Evolutionary conservation across 1,140 invertebrate genomes (phyloP).

Genomic region (Sipha flava): DNA sequence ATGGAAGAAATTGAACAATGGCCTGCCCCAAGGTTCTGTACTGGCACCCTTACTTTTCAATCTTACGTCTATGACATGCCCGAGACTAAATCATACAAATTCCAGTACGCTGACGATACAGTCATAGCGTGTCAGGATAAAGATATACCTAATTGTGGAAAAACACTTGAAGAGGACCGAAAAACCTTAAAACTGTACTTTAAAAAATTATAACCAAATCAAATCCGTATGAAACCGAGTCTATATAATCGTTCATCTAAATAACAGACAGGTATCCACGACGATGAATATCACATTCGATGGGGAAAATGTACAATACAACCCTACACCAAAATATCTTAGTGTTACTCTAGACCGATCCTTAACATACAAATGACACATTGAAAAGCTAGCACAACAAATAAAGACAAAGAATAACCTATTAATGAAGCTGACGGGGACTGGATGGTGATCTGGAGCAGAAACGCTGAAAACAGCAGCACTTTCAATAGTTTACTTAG

Average conservation of each 20-base stretch:
- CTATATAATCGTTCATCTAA: constrained; percentile 28
- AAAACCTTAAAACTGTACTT: not conserved
- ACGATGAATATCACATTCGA: not conserved
- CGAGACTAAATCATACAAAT: not conserved
- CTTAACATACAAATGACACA: constrained; percentile 15
- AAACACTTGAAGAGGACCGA: not conserved
- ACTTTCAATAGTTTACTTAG: not conserved
- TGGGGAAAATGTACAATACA: not conserved
- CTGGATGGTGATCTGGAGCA: not conserved
- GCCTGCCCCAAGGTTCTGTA: constrained; percentile 5
- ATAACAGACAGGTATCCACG: constrained; percentile 39
- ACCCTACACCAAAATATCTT: not conserved
- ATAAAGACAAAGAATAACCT: constrained; percentile 11
- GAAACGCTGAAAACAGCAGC: constrained; percentile 34
- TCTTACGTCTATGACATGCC: not conserved
- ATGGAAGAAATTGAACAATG: not conserved
- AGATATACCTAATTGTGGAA: not conserved
- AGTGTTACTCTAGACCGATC: not conserved
- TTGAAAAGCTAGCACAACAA: not conserved
- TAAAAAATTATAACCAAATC: not conserved
- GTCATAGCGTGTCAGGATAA: not conserved
- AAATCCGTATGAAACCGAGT: not conserved
- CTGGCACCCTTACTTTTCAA: not conserved
- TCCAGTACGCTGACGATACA: not conserved
- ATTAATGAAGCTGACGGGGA: not conserved